Evolutionary conservation across 2,797 vertebrate species (phyloP).

Genomic region (Chelmon rostratus): DNA sequence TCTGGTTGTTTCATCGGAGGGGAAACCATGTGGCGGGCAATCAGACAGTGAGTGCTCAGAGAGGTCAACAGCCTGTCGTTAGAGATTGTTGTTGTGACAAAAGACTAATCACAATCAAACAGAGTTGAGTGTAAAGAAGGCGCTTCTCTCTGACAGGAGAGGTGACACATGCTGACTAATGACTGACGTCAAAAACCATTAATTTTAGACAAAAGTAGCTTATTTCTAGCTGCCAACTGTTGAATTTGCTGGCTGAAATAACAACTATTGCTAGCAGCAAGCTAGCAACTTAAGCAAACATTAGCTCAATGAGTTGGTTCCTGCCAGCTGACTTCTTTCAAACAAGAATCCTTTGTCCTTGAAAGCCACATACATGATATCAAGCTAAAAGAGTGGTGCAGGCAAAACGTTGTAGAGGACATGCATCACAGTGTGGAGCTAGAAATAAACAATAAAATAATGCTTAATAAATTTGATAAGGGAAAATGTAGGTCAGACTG

Average conservation of each 20-base stretch:
- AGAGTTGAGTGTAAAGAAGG: constrained; percentile 34
- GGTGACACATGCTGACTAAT: constrained; percentile 45
- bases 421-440: not conserved
- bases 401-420: not conserved
- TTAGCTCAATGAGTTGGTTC: not conserved
- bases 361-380: not conserved
- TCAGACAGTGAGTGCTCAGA: constrained; percentile 55
- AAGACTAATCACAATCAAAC: constrained; percentile 69
- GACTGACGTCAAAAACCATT: not conserved
- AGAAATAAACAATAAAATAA: no score
- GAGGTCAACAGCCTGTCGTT: constrained; percentile 58
- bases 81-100: constrained; percentile 40
- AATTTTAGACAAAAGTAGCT: not conserved
- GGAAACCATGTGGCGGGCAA: constrained; percentile 39
- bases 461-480: no score
- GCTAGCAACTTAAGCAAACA: not conserved
- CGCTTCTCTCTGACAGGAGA: constrained; percentile 31
- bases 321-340: not conserved
- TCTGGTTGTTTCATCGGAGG: constrained; percentile 16
- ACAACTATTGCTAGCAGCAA: not conserved
- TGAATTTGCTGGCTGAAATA: not conserved
- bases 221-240: not conserved
- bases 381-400: not conserved
- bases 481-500: no score
- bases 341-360: not conserved